Evolutionary conservation across 1,140 invertebrate genomes (phyloP).

Genomic region (Drosophila sulfurigaster): DNA sequence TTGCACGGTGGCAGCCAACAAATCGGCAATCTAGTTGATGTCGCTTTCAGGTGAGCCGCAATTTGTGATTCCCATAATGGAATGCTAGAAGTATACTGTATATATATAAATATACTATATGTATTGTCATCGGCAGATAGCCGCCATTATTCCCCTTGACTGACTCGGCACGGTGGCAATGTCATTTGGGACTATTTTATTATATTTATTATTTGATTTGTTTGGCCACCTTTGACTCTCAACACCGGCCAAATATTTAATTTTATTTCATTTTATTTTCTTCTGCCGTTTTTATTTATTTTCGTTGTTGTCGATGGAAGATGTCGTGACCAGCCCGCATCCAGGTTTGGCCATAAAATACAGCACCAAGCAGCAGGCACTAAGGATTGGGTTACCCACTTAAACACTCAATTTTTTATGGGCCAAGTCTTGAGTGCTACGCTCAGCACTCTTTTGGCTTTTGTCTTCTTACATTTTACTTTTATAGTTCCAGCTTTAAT

Average conservation of each 20-base stretch:
- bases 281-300: conserved; percentile 46
- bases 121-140: conserved; percentile 69
- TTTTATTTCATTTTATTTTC: conserved; percentile 30
- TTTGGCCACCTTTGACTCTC: conserved; percentile 21
- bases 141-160: conserved; percentile 50
- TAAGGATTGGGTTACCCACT: conserved; percentile 58
- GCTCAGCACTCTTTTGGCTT: conserved; percentile 49
- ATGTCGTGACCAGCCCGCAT: conserved; percentile 56
- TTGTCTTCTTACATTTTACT: conserved; percentile 63
- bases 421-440: conserved; percentile 66
- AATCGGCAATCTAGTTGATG: conserved; percentile 64
- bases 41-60: conserved; percentile 68
- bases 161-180: conserved; percentile 41
- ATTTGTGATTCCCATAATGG: conserved; percentile 63
- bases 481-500: conserved; percentile 78
- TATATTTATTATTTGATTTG: conserved; percentile 72
- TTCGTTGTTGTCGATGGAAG: conserved; percentile 7
- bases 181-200: conserved; percentile 76
- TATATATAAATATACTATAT: neutral
- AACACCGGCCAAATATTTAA: conserved; percentile 36
- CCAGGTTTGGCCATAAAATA: conserved; percentile 69
- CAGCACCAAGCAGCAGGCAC: conserved; percentile 12
- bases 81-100: neutral
- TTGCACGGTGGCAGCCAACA: conserved; percentile 61
- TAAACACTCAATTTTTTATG: conserved; percentile 73